Evolutionary conservation across 2,888 invertebrate species (phyloP).

Genomic region (Netelia virgata): DNA sequence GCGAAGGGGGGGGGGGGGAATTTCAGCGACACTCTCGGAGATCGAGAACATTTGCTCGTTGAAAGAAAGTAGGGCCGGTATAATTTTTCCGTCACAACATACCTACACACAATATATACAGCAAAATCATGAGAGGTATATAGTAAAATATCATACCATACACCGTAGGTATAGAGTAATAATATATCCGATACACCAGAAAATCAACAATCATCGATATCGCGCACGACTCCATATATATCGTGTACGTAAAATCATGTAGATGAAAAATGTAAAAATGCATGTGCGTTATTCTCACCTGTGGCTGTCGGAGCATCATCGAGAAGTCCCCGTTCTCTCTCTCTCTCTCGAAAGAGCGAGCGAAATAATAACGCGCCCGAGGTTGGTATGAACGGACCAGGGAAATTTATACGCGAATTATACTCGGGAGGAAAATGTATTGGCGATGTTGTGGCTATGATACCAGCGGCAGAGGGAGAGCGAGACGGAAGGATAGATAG

Average conservation of each 20-base stretch:
- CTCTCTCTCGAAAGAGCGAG: background rate
- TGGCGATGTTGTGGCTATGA: slow-evolving; percentile 53
- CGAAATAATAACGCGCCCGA: slow-evolving; percentile 77
- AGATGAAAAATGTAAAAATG: slow-evolving; percentile 14
- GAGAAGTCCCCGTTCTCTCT: background rate
- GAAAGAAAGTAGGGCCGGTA: too few relatives aligned
- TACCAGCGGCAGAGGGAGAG: background rate
- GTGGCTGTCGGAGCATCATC: slow-evolving; percentile 10
- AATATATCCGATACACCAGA: too few relatives aligned
- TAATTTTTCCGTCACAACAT: too few relatives aligned
- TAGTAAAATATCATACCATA: too few relatives aligned
- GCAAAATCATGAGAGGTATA: too few relatives aligned
- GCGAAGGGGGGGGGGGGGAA: too few relatives aligned
- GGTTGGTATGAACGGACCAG: slow-evolving; percentile 69
- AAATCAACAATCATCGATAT: slow-evolving; percentile 15
- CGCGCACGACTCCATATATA: background rate
- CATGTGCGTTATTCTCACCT: slow-evolving; percentile 22
- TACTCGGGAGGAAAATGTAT: slow-evolving; percentile 72
- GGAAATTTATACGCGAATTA: slow-evolving; percentile 82
- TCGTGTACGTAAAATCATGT: background rate
- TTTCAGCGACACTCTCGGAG: too few relatives aligned
- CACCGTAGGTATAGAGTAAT: too few relatives aligned
- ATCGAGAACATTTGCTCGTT: too few relatives aligned
- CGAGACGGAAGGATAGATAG: too few relatives aligned
- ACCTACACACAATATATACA: too few relatives aligned